Percentiles rank a stretch among this genome's conserved stretches.
Evolutionary conservation across 2,888 invertebrate genomes (phyloP).

Genomic region (Apodemia mormo): DNA sequence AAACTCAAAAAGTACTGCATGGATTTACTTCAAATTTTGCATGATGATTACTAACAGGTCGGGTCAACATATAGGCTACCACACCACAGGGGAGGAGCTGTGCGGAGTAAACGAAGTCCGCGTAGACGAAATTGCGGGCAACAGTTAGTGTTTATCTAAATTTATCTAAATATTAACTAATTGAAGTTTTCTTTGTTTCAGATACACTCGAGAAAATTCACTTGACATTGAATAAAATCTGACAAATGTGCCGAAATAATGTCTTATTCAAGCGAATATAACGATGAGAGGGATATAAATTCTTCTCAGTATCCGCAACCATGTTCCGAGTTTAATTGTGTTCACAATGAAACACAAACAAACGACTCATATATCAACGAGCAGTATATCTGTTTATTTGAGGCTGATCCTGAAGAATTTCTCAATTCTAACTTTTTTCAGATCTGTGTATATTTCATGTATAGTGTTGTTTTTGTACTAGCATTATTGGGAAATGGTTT

Average conservation of each 20-base stretch:
- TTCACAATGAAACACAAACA: slow-evolving; percentile 17
- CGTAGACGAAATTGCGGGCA: too few relatives aligned
- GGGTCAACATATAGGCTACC: too few relatives aligned
- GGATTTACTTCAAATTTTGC: too few relatives aligned
- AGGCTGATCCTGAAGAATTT: slow-evolving; percentile 59
- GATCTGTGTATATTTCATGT: slow-evolving; percentile 85
- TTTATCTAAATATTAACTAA: background rate
- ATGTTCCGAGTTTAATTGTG: slow-evolving; percentile 21
- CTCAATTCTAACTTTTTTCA: slow-evolving; percentile 80
- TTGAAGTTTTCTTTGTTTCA: background rate
- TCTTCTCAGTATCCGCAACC: background rate
- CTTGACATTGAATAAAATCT: background rate
- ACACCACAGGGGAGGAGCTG: too few relatives aligned
- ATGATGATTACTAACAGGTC: too few relatives aligned
- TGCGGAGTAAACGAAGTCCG: too few relatives aligned
- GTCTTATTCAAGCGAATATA: background rate
- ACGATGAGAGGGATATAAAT: background rate
- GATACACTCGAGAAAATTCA: background rate
- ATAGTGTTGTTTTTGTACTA: slow-evolving; percentile 85
- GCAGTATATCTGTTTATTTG: slow-evolving; percentile 29
- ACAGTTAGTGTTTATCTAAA: too few relatives aligned
- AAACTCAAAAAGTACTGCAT: too few relatives aligned
- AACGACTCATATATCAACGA: slow-evolving; percentile 23
- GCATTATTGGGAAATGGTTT: slow-evolving; percentile 88
- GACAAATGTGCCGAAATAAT: background rate